Evolutionary conservation across 2,888 invertebrate genomes (phyloP), one percentile per base, ranked within the genome.

Genomic region (Tenthredo distinguenda): DNA sequence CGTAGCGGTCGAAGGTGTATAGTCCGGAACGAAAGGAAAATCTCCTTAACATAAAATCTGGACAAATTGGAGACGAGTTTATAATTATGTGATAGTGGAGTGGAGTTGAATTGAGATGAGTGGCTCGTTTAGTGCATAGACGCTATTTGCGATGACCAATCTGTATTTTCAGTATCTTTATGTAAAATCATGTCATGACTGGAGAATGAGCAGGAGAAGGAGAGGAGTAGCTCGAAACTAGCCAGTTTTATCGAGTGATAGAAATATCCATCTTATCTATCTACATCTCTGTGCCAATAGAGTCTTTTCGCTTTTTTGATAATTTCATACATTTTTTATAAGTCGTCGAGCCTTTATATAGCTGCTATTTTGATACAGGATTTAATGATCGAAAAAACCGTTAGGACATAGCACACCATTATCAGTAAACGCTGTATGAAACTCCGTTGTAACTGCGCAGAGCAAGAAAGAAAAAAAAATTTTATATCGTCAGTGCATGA

Each of bases 1-100:
- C 21, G 1, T 21, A 7, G 18, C 15, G 18, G 58, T 7, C 18
- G 9, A 68, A 68, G 31, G 62, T 76, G 72, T 37, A 58, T 84
- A 81, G 85, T 79, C 58, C 10, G 31, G 77, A 84, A 74, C 86
- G 58, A 85, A 82, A 74, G 1, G 55, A 55, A 50, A 55, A 55
- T 55, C n/a, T 55, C 55, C 55, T 18, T 55, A n/a, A 55, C n/a
- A 7, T 55, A n/a, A 55, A n/a, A 76, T 82, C 85, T 74, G 68
- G 85, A 85, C 71, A 34, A 18, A 34, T 12, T 26, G 34, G 55
- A 77, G 31, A 21, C 2, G 18, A 58, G 81, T 40, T 62, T 21
- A 37, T 62, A 62, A 81, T 81, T 81, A 81, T 81, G 40, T 81
- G 40, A 50, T 77, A 58, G 37, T 26, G 26, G 40, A 81, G 79